Conservation (phyloP, 1,140 invertebrate species). For the Vollenhovia emeryi region DNA sequence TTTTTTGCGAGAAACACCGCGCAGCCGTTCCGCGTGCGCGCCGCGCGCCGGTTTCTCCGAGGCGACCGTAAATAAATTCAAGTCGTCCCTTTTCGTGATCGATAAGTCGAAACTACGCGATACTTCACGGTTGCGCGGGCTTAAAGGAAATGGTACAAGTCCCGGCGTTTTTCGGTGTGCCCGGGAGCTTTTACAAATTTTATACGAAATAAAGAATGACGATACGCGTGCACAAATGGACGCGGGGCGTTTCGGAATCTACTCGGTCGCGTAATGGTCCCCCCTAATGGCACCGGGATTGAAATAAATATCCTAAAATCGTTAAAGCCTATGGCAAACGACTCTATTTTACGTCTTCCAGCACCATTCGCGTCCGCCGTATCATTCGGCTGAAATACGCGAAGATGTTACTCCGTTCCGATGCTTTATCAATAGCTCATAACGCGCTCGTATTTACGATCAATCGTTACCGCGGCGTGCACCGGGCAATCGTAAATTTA, state of each 20-base stretch:
- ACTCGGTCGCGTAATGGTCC: slow-evolving; percentile 63
- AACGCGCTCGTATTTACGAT: slow-evolving; percentile 34
- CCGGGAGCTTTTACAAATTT: slow-evolving; percentile 19
- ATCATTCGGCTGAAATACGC: slow-evolving; percentile 46
- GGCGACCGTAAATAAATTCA: slow-evolving; percentile 48
- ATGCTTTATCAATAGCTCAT: slow-evolving; percentile 44
- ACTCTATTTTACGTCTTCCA: slow-evolving; percentile 40
- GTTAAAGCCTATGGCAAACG: slow-evolving; percentile 63
- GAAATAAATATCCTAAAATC: slow-evolving; percentile 67
- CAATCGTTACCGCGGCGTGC: slow-evolving; percentile 29
- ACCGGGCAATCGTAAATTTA: slow-evolving; percentile 34
- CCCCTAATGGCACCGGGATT: slow-evolving; percentile 62
- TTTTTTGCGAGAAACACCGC: slow-evolving; percentile 30
- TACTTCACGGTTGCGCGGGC: slow-evolving; percentile 40
- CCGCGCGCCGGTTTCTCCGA: neutral
- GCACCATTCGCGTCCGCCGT: neutral
- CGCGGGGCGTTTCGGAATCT: slow-evolving; percentile 41
- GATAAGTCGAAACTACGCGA: slow-evolving; percentile 54
- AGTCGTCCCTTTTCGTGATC: slow-evolving; percentile 26
- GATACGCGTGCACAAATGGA: neutral
- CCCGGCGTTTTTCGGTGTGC: slow-evolving; percentile 25
- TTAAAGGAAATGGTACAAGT: slow-evolving; percentile 18
- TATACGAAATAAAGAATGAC: slow-evolving; percentile 34
- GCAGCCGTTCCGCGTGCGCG: slow-evolving; percentile 43
- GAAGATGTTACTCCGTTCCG: slow-evolving; percentile 42